Base-by-base conservation (phyloP, 2,888 invertebrate species). In the Diarsia rubi region DNA sequence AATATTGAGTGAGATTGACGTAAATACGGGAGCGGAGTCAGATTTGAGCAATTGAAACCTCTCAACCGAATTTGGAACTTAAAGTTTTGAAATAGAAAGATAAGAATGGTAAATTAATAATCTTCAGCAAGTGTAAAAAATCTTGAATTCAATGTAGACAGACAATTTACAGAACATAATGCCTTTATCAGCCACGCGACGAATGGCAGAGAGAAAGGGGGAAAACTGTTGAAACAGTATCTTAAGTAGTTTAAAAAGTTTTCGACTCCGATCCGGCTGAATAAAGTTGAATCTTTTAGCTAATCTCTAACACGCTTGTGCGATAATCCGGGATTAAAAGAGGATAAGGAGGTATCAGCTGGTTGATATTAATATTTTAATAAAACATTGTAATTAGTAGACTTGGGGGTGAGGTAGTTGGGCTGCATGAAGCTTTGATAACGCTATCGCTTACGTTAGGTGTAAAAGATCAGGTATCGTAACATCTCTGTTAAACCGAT, bases 1-100 rank as follows among this genome's bases (percentile, higher is more conserved):
- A 76, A 80, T 81, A 79, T 81, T 81, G 81, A 81, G 71, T 68
- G 71, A 76, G 62, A 79, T 86, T 79, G 85, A 84, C 73, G 72
- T 73, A 68, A 79, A 75, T 69, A 44, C 65, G 67, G 47, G 54
- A 54, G 49, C 49, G 8, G 27, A 67, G 52, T 68, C 44, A 42
- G 42, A 65, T 69, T 80, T 75, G n/a, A 44, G 21, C 42, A 37
- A 19, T 8, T 19, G 42, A 45, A 52, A 59, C 9, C n/a, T 44
- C 24, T 52, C 49, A 45, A 44, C 11, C 6, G 37, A 63, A 76
- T 47, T 67, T 21, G 11, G 21, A 68, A 37, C 27, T 64, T 42
- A n/a, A 52, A 45, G 16, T 72, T 60, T 52, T 21, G 14, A 27
- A 59, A n/a, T 1, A 44, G 52, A 6, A 49, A 45, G n/a, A 37